Percentiles rank a stretch among this genome's conserved stretches.
Evolutionary conservation across 2,888 invertebrate genomes (phyloP).

Genomic region (Phengaris arion): DNA sequence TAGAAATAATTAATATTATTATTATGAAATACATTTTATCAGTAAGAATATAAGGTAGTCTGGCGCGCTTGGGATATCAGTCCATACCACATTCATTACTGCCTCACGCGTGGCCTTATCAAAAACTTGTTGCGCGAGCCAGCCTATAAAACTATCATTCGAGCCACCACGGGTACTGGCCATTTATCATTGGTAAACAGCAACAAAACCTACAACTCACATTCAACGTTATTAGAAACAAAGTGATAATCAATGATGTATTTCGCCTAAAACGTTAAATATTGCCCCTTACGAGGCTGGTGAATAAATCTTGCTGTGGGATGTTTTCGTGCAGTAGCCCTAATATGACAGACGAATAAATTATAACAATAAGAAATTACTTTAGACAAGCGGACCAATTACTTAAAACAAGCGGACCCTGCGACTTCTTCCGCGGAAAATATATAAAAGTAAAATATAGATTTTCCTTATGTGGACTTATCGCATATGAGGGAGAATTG

Average conservation of each 20-base stretch:
- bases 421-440: neutral
- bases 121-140: constrained; percentile 71
- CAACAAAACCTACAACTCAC: constrained; percentile 65
- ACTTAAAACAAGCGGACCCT: neutral
- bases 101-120: constrained; percentile 71
- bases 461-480: too few species aligned
- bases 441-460: neutral
- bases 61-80: too few species aligned
- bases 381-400: neutral
- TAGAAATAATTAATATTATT: too few species aligned
- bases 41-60: too few species aligned
- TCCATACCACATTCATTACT: constrained; percentile 68
- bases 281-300: constrained; percentile 26
- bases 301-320: constrained; percentile 23
- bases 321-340: constrained; percentile 13
- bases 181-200: constrained; percentile 60
- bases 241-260: constrained; percentile 32
- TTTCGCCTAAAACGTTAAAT: constrained; percentile 31
- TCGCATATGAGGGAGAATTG: neutral
- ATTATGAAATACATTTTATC: too few species aligned
- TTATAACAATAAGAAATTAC: constrained; percentile 14
- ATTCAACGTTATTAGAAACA: constrained; percentile 55
- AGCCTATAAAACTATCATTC: constrained; percentile 57
- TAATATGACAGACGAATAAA: constrained; percentile 27
- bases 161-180: constrained; percentile 61